Evolutionary conservation across 2,888 invertebrate genomes (phyloP), one percentile per base, ranked within the genome.

Genomic region (Drosophila birchii): DNA sequence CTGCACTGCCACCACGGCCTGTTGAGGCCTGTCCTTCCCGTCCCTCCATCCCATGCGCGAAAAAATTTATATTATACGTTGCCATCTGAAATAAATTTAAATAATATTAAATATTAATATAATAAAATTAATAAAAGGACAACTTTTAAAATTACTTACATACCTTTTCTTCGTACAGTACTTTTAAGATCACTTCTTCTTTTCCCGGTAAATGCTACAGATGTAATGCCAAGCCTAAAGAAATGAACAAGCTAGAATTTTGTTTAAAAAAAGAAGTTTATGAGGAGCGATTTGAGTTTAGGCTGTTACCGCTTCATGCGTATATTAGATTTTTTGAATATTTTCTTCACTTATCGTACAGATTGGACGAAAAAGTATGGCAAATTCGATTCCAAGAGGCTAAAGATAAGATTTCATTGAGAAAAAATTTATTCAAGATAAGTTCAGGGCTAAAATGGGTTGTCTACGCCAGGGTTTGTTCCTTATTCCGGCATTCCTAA

Each of bases 301-400:
- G 61, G n/a, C 44, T 66, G 23, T 64, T 64, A 26, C 66, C 66
- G 12, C 41, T 75, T 38, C 59, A 75, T 62, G 20, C 55, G 18
- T 70, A 60, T 34, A 66, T 74, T 38, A 38, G 55, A 59, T 73
- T 63, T 57, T 67, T 72, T 51, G 41, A 68, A 11, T 69, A 64
- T 55, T 59, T 70, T 43, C 14, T 59, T 11, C 63, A 70, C 16
- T 32, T 62, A 41, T 63, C 69, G 36, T 58, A 70, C 26, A 43
- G 36, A 36, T 36, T 36, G 14, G 58, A 74, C 34, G 47, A 57
- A 60, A 68, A 75, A 68, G 20, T 51, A 41, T 71, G 63, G 64
- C 60, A 63, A 74, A 55, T 55, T 39, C 18, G 57, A 43, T 44
- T 56, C 4, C 41, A 55, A 69, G 56, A 59, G 32, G 56, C 47